Conservation (phyloP, 2,113 vertebrate species). For the Toxotes jaculatrix region DNA sequence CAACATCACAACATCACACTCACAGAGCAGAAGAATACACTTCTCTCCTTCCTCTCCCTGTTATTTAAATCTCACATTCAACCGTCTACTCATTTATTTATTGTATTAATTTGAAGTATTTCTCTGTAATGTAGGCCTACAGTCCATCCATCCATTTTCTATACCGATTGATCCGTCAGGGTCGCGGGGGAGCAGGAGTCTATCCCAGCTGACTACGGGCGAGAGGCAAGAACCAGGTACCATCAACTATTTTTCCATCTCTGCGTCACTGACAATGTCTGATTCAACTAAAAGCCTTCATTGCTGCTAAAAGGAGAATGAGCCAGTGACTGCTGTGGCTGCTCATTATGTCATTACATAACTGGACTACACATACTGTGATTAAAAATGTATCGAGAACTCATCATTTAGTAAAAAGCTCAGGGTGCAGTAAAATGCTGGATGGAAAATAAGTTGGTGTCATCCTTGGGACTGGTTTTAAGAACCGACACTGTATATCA, state of each 20-base stretch:
- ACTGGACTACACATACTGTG: slow-evolving; percentile 4
- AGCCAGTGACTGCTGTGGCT: not conserved
- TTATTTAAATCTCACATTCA: not conserved
- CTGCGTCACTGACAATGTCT: not conserved
- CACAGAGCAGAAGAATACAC: not conserved
- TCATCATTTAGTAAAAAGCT: slow-evolving; percentile 31
- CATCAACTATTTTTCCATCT: not conserved
- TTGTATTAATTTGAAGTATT: not conserved
- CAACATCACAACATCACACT: not conserved
- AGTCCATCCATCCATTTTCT: not conserved
- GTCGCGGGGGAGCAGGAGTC: no score
- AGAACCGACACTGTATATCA: not conserved
- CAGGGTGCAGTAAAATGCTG: slow-evolving; percentile 44
- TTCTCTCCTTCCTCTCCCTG: not conserved
- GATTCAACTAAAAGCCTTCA: slow-evolving; percentile 8
- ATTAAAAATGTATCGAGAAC: slow-evolving; percentile 33
- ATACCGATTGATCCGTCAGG: no score
- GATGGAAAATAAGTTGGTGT: not conserved
- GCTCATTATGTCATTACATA: slow-evolving; percentile 33
- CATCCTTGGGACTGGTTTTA: not conserved
- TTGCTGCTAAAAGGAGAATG: not conserved
- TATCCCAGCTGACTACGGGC: no score
- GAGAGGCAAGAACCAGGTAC: no score
- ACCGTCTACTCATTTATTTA: not conserved
- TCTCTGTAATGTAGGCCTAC: not conserved